These are phyloP conservation scores for Zosterops borbonicus DNA, from an alignment of 2,113 vertebrate species.

Conservation along the genomic window DNA sequence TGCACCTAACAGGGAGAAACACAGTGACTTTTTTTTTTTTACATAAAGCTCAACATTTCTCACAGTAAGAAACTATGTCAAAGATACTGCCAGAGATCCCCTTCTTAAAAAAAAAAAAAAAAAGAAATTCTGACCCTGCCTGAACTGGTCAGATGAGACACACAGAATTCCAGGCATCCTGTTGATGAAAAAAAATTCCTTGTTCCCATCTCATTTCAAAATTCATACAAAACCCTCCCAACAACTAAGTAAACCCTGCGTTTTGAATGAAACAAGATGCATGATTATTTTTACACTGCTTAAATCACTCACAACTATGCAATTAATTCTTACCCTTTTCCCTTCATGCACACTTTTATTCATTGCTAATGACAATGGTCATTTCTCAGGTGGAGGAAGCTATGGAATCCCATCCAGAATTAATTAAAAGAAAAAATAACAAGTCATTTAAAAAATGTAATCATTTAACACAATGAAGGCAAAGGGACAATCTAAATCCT, in stretches of 20 bases:
- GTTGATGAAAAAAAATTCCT: constrained; percentile 52
- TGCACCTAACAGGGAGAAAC: constrained; percentile 68
- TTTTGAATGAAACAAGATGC: background rate
- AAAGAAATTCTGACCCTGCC: background rate
- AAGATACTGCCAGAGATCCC: constrained; percentile 14
- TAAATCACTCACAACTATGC: background rate
- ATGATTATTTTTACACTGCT: background rate
- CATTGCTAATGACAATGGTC: background rate
- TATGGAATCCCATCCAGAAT: background rate
- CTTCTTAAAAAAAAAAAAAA: constrained; percentile 39
- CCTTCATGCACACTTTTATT: background rate
- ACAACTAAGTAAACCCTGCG: background rate
- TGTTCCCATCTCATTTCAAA: constrained; percentile 33
- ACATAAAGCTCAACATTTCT: constrained; percentile 73
- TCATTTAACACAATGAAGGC: background rate
- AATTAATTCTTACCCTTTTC: background rate
- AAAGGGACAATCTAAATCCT: background rate
- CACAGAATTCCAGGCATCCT: constrained; percentile 38
- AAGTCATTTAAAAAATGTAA: background rate
- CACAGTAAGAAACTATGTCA: constrained; percentile 53
- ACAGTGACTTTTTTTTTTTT: constrained; percentile 74
- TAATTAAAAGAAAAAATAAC: background rate
- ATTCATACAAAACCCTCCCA: background rate
- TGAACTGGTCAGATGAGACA: constrained; percentile 20
- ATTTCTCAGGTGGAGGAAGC: background rate